Conservation (phyloP, 2,113 vertebrate genomes). For the Poecilia latipinna region DNA sequence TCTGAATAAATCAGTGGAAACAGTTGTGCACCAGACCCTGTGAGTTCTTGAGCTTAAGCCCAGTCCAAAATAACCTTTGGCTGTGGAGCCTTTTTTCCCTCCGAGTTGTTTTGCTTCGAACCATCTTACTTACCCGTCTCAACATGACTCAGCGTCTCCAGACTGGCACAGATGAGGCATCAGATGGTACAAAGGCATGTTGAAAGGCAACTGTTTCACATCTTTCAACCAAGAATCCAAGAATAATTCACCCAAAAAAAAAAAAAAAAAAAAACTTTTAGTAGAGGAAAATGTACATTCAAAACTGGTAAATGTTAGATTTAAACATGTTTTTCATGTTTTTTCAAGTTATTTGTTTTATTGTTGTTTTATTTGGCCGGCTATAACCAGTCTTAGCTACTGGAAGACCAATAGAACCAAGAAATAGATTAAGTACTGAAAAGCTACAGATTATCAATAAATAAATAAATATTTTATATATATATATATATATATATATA, state of each 20-base stretch:
- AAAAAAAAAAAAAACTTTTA: background rate
- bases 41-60: background rate
- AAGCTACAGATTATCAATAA: no score
- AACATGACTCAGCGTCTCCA: constrained; percentile 8
- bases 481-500: no score
- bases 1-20: constrained; percentile 23
- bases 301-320: no score
- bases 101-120: background rate
- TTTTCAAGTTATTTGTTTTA: no score
- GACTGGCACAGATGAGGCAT: background rate
- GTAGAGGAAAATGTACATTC: background rate
- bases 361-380: no score
- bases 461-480: no score
- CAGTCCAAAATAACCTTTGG: constrained; percentile 11
- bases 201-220: constrained; percentile 2
- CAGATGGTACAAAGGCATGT: background rate
- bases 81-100: background rate
- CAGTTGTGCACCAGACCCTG: background rate
- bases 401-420: no score
- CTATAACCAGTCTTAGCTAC: no score
- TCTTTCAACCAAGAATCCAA: background rate
- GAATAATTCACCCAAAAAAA: background rate
- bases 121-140: background rate
- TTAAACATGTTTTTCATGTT: no score
- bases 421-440: no score